A percentile compares a stretch with the other conserved stretches of the same genome.
phyloP scores from a whole-genome alignment of 2,888 invertebrate genomes.

The Polietes domitor region DNA sequence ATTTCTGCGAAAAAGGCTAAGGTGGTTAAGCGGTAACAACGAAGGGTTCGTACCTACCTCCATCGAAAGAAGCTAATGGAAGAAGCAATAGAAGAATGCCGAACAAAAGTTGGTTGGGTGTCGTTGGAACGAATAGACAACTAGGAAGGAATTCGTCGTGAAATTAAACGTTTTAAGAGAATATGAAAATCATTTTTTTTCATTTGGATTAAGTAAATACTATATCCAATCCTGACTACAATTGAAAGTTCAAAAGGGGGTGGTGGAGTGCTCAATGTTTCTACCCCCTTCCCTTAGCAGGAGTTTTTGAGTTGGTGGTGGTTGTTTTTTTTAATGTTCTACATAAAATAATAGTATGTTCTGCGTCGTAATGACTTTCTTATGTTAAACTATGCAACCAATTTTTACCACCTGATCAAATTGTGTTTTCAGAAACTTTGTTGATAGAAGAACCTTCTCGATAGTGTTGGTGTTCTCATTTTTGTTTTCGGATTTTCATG shows the following conservation, averaged over 20 bases:
- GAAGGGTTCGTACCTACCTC: not conserved
- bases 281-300: not conserved
- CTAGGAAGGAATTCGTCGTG: not conserved
- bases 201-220: not conserved
- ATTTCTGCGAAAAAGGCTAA: constrained; percentile 8
- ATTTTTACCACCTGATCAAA: not conserved
- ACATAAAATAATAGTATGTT: not conserved
- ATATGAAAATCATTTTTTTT: too few relatives aligned
- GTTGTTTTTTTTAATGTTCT: constrained; percentile 2
- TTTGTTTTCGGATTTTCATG: not conserved
- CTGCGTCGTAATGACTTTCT: not conserved
- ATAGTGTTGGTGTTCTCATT: not conserved
- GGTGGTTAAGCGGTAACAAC: constrained; percentile 45
- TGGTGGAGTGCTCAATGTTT: too few relatives aligned
- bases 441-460: constrained; percentile 28
- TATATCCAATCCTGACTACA: not conserved
- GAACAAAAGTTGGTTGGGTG: not conserved
- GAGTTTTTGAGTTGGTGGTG: not conserved
- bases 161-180: not conserved
- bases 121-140: not conserved
- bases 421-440: not conserved
- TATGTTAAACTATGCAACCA: not conserved
- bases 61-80: not conserved
- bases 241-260: too few relatives aligned
- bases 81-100: not conserved